phyloP scores from a whole-genome alignment of 2,113 vertebrate genomes.

The Tauraco erythrolophus region DNA sequence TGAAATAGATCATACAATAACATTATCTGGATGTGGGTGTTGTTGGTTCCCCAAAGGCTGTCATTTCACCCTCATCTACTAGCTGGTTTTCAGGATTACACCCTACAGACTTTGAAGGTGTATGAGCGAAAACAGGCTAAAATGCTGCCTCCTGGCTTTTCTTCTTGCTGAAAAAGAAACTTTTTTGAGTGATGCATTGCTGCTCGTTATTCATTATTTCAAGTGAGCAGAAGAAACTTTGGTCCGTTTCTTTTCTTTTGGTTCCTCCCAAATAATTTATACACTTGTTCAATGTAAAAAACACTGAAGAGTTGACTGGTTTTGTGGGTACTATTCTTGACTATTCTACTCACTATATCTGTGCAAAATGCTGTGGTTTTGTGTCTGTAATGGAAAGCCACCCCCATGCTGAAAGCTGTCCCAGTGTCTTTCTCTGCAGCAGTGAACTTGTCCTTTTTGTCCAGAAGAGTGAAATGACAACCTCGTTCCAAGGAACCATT shows the following conservation, averaged over 20 bases:
- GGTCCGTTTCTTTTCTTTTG: neutral
- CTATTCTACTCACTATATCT: neutral
- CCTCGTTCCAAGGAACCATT: neutral
- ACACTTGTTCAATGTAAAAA: neutral
- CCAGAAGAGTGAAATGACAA: neutral
- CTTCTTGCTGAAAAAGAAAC: neutral
- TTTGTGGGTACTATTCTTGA: neutral
- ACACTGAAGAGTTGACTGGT: neutral
- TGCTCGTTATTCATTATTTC: neutral
- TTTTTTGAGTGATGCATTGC: neutral
- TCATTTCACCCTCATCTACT: neutral
- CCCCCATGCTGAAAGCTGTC: neutral
- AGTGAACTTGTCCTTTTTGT: neutral
- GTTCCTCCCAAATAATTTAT: neutral
- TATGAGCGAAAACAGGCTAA: neutral
- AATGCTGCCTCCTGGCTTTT: neutral
- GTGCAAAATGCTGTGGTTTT: neutral
- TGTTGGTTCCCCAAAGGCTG: slow-evolving; percentile 25
- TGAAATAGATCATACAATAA: slow-evolving; percentile 30
- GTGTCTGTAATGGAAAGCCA: neutral
- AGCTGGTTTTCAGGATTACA: neutral
- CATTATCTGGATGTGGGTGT: neutral
- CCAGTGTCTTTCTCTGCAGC: neutral
- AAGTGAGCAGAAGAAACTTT: neutral
- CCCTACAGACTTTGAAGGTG: neutral